Conservation (phyloP, 2,113 vertebrate genomes). For the Ovis canadensis region DNA sequence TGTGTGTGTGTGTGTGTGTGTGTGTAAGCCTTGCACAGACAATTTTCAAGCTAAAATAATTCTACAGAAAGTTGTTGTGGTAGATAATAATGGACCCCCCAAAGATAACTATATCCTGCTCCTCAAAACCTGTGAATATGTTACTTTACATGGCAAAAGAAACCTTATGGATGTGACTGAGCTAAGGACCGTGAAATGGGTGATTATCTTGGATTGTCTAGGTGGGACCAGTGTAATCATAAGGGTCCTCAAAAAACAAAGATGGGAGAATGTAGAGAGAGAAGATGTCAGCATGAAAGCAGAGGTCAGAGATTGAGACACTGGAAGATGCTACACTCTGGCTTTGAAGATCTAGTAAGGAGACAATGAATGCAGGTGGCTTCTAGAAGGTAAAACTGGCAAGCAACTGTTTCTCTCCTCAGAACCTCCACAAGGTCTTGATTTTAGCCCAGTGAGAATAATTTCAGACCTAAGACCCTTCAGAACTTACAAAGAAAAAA, state of each 20-base stretch:
- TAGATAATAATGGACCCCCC: background rate
- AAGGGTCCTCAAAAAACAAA: background rate
- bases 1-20: background rate
- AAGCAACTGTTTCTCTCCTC: background rate
- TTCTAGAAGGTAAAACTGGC: background rate
- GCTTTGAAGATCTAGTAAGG: background rate
- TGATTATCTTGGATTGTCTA: background rate
- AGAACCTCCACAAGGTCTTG: background rate
- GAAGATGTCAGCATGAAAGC: background rate
- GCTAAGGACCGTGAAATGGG: background rate
- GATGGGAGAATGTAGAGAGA: background rate
- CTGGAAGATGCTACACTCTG: background rate
- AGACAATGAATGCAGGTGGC: background rate
- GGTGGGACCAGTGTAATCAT: background rate
- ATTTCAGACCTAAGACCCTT: background rate
- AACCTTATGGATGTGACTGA: background rate
- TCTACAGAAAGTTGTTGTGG: background rate
- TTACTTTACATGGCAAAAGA: background rate
- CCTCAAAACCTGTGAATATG: background rate
- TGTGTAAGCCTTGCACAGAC: background rate
- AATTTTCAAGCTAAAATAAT: background rate
- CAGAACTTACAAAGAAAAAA: background rate
- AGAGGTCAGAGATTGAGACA: background rate
- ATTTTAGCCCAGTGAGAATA: background rate
- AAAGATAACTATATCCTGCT: background rate